Evolutionary conservation across 2,113 vertebrate genomes (phyloP).

Genomic region (Empidonax alnorum): DNA sequence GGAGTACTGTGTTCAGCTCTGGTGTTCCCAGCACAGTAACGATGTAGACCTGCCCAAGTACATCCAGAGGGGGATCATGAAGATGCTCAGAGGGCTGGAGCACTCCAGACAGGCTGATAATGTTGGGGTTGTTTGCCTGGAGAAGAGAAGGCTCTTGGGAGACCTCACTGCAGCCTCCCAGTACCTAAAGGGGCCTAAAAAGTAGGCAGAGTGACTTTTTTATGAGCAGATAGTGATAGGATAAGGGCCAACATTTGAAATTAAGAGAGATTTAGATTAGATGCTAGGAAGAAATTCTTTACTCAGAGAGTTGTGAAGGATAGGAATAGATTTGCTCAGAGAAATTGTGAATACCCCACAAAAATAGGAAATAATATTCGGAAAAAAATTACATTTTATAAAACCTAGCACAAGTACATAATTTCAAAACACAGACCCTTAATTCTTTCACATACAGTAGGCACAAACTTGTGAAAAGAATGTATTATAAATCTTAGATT

Average conservation of each 20-base stretch:
- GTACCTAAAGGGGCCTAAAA: neutral
- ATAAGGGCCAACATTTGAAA: neutral
- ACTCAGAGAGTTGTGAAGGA: neutral
- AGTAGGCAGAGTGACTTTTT: neutral
- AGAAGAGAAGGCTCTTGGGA: neutral
- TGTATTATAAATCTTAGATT: neutral
- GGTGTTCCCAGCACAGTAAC: neutral
- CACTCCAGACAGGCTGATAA: neutral
- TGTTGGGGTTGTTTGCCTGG: neutral
- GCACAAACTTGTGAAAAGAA: neutral
- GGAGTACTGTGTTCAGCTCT: neutral
- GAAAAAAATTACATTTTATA: neutral
- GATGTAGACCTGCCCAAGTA: neutral
- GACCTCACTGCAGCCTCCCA: neutral
- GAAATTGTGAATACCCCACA: neutral
- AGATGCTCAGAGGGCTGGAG: neutral
- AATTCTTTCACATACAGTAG: neutral
- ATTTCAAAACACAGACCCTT: neutral
- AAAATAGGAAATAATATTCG: neutral
- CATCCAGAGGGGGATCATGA: neutral
- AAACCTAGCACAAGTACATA: neutral
- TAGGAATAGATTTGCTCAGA: neutral
- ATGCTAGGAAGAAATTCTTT: neutral
- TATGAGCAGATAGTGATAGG: neutral
- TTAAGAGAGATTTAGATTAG: neutral